Percentiles rank a stretch among this genome's conserved stretches.
Conservation (phyloP, 2,797 vertebrate genomes). For the Neopelma chrysocephalum region DNA sequence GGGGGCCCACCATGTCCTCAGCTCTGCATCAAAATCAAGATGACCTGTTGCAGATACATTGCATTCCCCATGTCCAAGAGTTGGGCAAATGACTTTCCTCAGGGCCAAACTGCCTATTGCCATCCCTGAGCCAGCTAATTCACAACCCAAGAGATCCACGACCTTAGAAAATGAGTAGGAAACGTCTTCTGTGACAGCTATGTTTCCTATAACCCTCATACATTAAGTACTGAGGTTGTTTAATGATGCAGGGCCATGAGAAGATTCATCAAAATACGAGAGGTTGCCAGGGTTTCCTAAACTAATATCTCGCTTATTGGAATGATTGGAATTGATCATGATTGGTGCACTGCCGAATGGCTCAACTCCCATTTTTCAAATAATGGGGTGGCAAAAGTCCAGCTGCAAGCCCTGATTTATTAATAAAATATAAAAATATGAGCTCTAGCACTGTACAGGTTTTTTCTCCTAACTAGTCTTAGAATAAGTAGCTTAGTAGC, state of each 20-base stretch:
- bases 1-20: neutral
- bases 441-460: neutral
- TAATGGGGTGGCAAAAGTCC: neutral
- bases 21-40: neutral
- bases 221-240: neutral
- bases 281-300: neutral
- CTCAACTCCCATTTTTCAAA: neutral
- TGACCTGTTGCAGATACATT: neutral
- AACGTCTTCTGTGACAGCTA: neutral
- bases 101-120: neutral
- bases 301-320: neutral
- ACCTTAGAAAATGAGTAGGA: neutral
- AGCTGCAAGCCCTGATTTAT: neutral
- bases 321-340: accelerated
- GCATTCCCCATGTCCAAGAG: neutral
- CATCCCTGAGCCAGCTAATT: neutral
- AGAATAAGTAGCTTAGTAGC: neutral
- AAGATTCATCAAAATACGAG: neutral
- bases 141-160: neutral
- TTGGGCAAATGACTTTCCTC: neutral
- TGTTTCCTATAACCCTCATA: neutral
- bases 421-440: neutral
- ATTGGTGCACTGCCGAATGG: neutral
- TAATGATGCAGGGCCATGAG: neutral
- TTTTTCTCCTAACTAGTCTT: neutral